phyloP scores from a whole-genome alignment of 1,140 invertebrate species.

The Trichonephila clavipes region DNA sequence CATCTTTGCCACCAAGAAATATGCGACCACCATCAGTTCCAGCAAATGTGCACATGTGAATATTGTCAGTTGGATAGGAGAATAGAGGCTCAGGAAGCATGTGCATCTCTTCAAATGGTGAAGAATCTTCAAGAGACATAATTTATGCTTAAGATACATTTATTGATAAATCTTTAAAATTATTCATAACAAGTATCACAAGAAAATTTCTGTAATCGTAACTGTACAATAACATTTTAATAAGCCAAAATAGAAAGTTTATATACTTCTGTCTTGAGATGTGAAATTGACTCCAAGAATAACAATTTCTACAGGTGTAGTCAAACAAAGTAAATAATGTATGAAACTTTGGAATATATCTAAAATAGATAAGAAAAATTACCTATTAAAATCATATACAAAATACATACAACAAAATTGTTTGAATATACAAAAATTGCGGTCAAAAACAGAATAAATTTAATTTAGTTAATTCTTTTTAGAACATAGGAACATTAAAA shows the following conservation, averaged over 20 bases:
- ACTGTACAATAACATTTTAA: too few relatives aligned
- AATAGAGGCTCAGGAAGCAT: conserved; percentile 96
- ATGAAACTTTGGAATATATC: conserved; percentile 93
- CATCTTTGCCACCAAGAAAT: conserved; percentile 97
- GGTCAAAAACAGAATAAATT: too few relatives aligned
- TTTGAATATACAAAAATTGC: too few relatives aligned
- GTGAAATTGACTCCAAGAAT: conserved; percentile 83
- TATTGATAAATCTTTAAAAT: too few relatives aligned
- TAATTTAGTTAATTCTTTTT: too few relatives aligned
- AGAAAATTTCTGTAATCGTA: too few relatives aligned
- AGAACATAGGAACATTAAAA: too few relatives aligned
- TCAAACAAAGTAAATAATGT: conserved; percentile 93
- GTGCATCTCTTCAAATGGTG: conserved; percentile 89
- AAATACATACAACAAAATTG: too few relatives aligned
- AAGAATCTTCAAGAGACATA: conserved; percentile 53
- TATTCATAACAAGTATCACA: too few relatives aligned
- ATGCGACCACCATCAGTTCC: conserved; percentile 93
- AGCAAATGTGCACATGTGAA: conserved; percentile 90
- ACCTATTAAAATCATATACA: too few relatives aligned
- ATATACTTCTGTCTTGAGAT: conserved; percentile 79
- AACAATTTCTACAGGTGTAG: conserved; percentile 94
- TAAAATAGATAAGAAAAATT: conserved; percentile 58
- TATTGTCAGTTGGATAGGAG: conserved; percentile 94
- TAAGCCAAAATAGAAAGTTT: not conserved
- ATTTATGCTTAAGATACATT: not conserved